Evolutionary conservation across 64 coral and sea anemone species (phyloP).

Genomic region (Porites australiensis): DNA sequence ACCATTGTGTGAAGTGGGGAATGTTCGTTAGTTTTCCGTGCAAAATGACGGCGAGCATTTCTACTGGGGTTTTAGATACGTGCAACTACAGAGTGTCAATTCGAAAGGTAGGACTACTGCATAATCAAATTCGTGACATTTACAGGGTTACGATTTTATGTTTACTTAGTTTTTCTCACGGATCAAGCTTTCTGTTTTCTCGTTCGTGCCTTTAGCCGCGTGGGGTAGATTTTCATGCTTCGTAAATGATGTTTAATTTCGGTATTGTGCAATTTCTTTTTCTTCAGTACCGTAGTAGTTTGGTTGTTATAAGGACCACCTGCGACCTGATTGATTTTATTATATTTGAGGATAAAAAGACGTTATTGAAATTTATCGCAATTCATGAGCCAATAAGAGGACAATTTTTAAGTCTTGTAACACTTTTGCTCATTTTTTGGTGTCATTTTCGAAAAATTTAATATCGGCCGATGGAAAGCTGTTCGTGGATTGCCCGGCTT

Average conservation of each 20-base stretch:
- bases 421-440: not conserved
- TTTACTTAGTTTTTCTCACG: not conserved
- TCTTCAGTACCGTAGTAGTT: not conserved
- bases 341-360: not conserved
- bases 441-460: not conserved
- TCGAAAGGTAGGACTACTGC: constrained; percentile 75
- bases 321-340: not conserved
- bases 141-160: not conserved
- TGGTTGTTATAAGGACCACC: not conserved
- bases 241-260: constrained; percentile 6
- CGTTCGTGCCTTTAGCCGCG: too few relatives aligned
- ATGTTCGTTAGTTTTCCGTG: constrained; percentile 82
- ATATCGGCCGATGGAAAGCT: not conserved
- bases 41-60: constrained; percentile 96
- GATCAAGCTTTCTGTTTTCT: not conserved
- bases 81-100: constrained; percentile 92
- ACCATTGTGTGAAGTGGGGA: constrained; percentile 95
- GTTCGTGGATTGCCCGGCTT: not conserved
- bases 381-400: not conserved
- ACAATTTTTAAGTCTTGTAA: not conserved
- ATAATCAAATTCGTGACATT: too few relatives aligned
- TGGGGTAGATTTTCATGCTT: not conserved
- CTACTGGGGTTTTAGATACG: constrained; percentile 89
- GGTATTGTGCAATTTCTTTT: constrained; percentile 10
- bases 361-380: not conserved